phyloP scores from a whole-genome alignment of 2,113 vertebrate species.

The Misgurnus mizolepis region DNA sequence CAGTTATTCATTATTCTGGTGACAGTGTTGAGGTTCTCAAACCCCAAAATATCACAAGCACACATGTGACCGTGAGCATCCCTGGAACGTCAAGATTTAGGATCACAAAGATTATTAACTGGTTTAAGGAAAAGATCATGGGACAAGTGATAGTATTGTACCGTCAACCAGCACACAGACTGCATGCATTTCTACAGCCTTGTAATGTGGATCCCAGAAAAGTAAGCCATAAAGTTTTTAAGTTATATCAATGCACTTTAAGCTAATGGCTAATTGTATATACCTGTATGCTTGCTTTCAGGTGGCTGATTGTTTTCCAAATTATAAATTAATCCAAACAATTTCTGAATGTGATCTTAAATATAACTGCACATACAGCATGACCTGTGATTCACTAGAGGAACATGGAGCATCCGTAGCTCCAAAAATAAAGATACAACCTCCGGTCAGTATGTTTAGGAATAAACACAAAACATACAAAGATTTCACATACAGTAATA shows the following conservation, averaged over 20 bases:
- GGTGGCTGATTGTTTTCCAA: background rate
- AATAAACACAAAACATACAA: background rate
- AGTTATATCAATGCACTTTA: background rate
- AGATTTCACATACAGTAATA: no score
- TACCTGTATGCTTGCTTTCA: background rate
- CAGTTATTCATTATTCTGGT: conserved; percentile 13
- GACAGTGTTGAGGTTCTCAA: background rate
- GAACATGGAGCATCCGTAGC: background rate
- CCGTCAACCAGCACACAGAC: background rate
- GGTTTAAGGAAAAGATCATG: background rate
- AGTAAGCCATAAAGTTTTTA: background rate
- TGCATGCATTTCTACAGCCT: conserved; percentile 24
- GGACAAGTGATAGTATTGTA: conserved; percentile 25
- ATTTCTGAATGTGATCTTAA: conserved; percentile 5
- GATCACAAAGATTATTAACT: background rate
- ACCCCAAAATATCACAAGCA: conserved; percentile 11
- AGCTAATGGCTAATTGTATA: background rate
- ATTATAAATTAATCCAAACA: background rate
- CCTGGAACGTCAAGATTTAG: conserved; percentile 1
- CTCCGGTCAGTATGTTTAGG: conserved; percentile 3
- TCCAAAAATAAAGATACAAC: background rate
- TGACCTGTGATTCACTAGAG: conserved; percentile 22
- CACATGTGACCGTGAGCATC: conserved; percentile 8
- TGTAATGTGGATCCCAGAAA: background rate
- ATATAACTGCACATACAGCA: conserved; percentile 14